These are phyloP conservation scores for Lordiphosa collinella DNA, from an alignment of 1,140 invertebrate genomes.

Conservation along the genomic window DNA sequence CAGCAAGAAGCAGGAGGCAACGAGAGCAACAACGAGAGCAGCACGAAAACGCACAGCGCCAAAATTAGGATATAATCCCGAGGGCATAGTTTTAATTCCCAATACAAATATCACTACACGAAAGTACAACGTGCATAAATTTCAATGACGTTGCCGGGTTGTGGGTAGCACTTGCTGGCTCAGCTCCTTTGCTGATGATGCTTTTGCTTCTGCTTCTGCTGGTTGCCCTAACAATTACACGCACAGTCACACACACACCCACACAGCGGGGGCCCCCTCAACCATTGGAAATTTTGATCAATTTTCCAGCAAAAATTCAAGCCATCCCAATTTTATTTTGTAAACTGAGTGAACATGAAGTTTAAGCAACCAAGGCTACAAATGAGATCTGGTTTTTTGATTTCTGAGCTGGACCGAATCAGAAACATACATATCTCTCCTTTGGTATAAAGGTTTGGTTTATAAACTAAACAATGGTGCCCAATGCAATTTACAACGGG, in stretches of 20 bases:
- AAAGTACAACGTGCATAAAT: conserved; percentile 77
- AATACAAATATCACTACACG: conserved; percentile 78
- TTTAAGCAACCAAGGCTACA: no score
- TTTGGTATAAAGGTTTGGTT: no score
- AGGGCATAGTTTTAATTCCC: conserved; percentile 77
- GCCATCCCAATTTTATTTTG: no score
- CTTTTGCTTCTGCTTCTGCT: conserved; percentile 18
- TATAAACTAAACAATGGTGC: no score
- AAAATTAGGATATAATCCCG: conserved; percentile 76
- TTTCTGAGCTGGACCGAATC: no score
- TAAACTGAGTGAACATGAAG: no score
- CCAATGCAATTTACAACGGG: no score
- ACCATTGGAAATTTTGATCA: conserved; percentile 12
- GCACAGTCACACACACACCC: conserved; percentile 69
- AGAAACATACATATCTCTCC: no score
- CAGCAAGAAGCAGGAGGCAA: neutral
- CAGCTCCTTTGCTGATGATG: conserved; percentile 24
- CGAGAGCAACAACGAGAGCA: conserved; percentile 19
- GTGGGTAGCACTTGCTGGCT: conserved; percentile 36
- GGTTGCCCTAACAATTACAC: conserved; percentile 64
- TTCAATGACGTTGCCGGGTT: conserved; percentile 65
- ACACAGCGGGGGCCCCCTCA: conserved; percentile 9
- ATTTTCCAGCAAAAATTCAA: no score
- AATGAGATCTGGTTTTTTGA: no score
- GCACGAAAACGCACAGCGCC: conserved; percentile 37